Conservation (phyloP, 2,888 invertebrate species). For the Augiades crinisus region DNA sequence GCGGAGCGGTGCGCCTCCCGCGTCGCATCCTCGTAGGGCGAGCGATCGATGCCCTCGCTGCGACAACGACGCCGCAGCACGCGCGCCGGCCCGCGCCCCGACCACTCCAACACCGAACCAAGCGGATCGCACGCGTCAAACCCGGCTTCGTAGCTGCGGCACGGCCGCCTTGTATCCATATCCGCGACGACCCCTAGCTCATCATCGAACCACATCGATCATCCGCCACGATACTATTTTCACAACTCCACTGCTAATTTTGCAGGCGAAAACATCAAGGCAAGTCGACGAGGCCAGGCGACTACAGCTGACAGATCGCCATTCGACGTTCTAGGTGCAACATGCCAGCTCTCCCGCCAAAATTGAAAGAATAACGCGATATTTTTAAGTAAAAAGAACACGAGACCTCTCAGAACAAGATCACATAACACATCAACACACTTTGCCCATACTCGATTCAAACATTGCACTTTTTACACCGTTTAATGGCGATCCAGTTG, state of each 20-base stretch:
- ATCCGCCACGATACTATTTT: slow-evolving; percentile 47
- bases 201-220: slow-evolving; percentile 70
- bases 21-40: slow-evolving; percentile 72
- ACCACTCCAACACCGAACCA: slow-evolving; percentile 66
- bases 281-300: slow-evolving; percentile 60
- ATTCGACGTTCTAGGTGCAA: slow-evolving; percentile 54
- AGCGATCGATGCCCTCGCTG: slow-evolving; percentile 74
- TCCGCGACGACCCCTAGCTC: slow-evolving; percentile 62
- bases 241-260: slow-evolving; percentile 72
- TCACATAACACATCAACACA: slow-evolving; percentile 5
- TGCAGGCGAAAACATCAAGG: slow-evolving; percentile 48
- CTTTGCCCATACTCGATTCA: background rate
- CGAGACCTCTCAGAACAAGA: background rate
- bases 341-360: slow-evolving; percentile 73
- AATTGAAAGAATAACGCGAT: slow-evolving; percentile 58
- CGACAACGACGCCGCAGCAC: slow-evolving; percentile 74
- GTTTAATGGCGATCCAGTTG: no score
- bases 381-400: slow-evolving; percentile 48
- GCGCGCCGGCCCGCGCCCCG: slow-evolving; percentile 62
- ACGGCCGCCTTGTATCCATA: slow-evolving; percentile 74
- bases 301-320: slow-evolving; percentile 71
- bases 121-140: slow-evolving; percentile 72
- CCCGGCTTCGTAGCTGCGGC: slow-evolving; percentile 72
- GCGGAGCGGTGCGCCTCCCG: slow-evolving; percentile 56
- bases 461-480: no score